Conservation (phyloP, 2,113 vertebrate genomes). For the Bubo scandiacus region DNA sequence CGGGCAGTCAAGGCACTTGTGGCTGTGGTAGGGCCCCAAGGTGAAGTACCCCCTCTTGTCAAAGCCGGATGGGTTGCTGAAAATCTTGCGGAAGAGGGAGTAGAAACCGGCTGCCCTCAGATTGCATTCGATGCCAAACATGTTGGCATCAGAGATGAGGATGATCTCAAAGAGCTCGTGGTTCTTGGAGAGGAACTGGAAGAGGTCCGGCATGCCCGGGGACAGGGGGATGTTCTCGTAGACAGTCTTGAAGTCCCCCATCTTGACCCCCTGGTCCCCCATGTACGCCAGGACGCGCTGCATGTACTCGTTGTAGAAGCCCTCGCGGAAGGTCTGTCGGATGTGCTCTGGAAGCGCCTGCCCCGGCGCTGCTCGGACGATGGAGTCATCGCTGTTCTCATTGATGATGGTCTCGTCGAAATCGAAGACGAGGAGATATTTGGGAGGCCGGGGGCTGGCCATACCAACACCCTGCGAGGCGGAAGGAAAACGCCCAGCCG, state of each 20-base stretch:
- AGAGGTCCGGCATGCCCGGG: conserved; percentile 85
- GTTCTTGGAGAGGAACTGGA: conserved; percentile 87
- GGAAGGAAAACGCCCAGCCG: not conserved
- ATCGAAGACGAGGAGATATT: conserved; percentile 91
- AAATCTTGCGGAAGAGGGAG: conserved; percentile 85
- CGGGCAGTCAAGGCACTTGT: conserved; percentile 87
- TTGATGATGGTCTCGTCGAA: conserved; percentile 96
- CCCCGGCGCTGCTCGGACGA: conserved; percentile 81
- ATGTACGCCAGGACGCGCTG: conserved; percentile 86
- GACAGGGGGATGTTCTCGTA: conserved; percentile 89
- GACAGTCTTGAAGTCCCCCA: conserved; percentile 75
- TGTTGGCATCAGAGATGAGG: conserved; percentile 93
- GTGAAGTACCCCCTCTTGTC: conserved; percentile 84
- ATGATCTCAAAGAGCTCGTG: conserved; percentile 87
- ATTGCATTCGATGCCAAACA: conserved; percentile 86
- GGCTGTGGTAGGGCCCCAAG: conserved; percentile 89
- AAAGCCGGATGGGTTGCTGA: conserved; percentile 88
- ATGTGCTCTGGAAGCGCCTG: conserved; percentile 83
- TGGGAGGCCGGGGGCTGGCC: conserved; percentile 74
- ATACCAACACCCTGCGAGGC: conserved; percentile 74
- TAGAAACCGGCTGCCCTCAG: conserved; percentile 78
- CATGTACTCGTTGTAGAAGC: conserved; percentile 94
- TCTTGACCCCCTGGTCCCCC: conserved; percentile 86
- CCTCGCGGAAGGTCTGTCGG: conserved; percentile 84
- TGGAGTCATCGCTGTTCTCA: conserved; percentile 91